Evolutionary conservation across 2,888 invertebrate genomes (phyloP).

Genomic region (Drosophila melanosoma): DNA sequence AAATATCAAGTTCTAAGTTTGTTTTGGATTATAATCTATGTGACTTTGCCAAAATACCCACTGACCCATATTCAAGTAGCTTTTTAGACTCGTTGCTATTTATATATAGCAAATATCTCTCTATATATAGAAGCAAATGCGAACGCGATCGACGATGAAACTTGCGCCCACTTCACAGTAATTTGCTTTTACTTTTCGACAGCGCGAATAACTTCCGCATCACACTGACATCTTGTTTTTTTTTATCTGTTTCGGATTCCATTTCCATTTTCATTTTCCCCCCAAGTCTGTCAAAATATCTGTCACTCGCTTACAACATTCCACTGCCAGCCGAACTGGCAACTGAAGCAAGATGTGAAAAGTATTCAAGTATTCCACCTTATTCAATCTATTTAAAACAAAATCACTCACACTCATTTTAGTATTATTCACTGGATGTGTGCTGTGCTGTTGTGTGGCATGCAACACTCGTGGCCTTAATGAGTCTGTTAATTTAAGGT

Average conservation of each 20-base stretch:
- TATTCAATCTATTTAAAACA: conserved; percentile 22
- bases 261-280: conserved; percentile 23
- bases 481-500: conserved; percentile 71
- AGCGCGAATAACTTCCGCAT: conserved; percentile 69
- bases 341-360: conserved; percentile 21
- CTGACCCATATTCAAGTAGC: conserved; percentile 63
- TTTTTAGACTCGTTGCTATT: conserved; percentile 6
- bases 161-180: conserved; percentile 60
- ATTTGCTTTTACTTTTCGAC: conserved; percentile 57
- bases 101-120: conserved; percentile 49
- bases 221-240: conserved; percentile 22
- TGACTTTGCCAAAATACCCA: conserved; percentile 43
- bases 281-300: conserved; percentile 44
- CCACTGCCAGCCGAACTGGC: conserved; percentile 12
- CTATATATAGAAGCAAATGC: conserved; percentile 47
- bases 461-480: conserved; percentile 67
- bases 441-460: not conserved
- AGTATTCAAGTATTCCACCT: conserved; percentile 28
- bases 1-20: not conserved
- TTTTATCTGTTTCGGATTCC: conserved; percentile 2
- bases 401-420: not conserved
- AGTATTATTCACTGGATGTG: conserved; percentile 9
- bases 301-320: conserved; percentile 13
- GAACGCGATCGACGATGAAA: conserved; percentile 1
- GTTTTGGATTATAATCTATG: not conserved